Conservation (phyloP, 2,888 invertebrate genomes). For the Calameuta idolon region DNA sequence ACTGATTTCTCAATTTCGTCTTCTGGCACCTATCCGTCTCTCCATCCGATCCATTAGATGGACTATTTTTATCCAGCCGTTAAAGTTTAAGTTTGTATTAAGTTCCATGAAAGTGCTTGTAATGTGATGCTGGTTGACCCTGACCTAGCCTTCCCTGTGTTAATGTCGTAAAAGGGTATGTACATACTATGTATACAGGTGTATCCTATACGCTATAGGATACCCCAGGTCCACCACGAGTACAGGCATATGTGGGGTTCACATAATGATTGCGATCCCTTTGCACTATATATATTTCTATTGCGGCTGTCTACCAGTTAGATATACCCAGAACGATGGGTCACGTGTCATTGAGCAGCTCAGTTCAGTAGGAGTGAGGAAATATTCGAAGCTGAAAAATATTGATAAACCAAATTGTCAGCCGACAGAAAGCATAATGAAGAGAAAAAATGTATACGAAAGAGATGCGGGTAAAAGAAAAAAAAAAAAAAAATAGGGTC, state of each 20-base stretch:
- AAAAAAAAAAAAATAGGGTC: not conserved
- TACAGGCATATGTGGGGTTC: not conserved
- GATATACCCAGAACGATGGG: not conserved
- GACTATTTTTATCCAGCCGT: not conserved
- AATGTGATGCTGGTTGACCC: conserved; percentile 38
- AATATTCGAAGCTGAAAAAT: not conserved
- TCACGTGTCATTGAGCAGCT: not conserved
- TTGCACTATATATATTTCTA: not conserved
- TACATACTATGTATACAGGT: not conserved
- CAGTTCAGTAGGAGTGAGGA: not conserved
- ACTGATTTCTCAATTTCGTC: not conserved
- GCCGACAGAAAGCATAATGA: not conserved
- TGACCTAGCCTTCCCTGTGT: conserved; percentile 46
- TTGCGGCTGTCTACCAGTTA: not conserved
- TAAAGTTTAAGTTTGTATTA: not conserved
- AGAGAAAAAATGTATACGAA: not conserved
- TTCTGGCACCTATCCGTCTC: not conserved
- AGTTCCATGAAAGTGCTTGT: conserved; percentile 15
- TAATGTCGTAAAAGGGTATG: conserved; percentile 44
- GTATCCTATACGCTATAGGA: not conserved
- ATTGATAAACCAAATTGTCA: not conserved
- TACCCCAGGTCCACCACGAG: not conserved
- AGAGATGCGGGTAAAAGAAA: not conserved
- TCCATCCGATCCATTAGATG: not conserved
- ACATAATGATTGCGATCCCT: not conserved